These are phyloP conservation scores for Echinometra lucunter DNA, from an alignment of 53 echinoderm and acorn worm species.

Conservation along the genomic window DNA sequence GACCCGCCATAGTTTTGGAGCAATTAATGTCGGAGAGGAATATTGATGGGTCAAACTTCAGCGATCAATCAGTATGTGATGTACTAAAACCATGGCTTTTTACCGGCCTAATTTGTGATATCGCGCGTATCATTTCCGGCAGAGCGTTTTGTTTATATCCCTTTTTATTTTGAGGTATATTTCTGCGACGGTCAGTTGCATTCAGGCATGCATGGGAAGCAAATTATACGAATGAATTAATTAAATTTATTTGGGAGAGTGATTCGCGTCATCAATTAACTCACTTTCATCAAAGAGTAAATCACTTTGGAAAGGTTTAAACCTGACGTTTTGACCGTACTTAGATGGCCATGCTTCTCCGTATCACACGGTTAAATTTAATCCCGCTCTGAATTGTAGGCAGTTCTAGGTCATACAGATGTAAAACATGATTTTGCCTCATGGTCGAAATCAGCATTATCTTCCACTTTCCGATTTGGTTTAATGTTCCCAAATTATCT, in stretches of 20 bases:
- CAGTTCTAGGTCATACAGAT: too few relatives aligned
- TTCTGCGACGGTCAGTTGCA: background rate
- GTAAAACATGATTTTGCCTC: too few relatives aligned
- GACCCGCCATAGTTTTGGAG: constrained; percentile 37
- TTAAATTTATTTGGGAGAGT: background rate
- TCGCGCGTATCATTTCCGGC: background rate
- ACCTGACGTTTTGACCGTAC: background rate
- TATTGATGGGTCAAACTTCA: constrained; percentile 17
- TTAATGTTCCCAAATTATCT: too few relatives aligned
- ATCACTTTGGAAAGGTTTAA: background rate
- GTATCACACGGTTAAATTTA: background rate
- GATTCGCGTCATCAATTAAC: background rate
- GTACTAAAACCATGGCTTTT: background rate
- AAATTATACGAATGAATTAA: constrained; percentile 31
- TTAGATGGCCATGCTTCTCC: background rate
- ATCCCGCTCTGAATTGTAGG: background rate
- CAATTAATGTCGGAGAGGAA: constrained; percentile 31
- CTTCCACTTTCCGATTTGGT: too few relatives aligned
- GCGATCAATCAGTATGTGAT: constrained; percentile 24
- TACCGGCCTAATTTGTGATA: background rate
- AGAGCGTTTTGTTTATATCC: background rate
- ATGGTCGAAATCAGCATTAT: too few relatives aligned
- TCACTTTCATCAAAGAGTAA: background rate
- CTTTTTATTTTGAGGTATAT: background rate
- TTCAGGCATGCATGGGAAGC: background rate